Conservation (phyloP, 2,797 vertebrate genomes). For the Lepus oiostolus region DNA sequence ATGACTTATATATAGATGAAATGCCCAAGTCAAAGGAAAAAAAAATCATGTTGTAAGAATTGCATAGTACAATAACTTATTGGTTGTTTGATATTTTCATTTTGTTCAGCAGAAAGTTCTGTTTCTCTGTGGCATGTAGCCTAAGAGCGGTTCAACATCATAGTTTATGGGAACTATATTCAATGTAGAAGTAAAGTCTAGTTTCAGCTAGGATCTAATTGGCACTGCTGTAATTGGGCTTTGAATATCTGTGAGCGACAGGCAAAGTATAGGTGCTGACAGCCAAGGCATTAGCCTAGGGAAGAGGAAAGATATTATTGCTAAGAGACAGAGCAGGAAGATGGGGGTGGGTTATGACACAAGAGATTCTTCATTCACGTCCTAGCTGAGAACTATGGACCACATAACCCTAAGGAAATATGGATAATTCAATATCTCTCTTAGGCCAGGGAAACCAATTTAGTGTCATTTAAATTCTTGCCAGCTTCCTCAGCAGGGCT, state of each 20-base stretch:
- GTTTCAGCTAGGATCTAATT: background rate
- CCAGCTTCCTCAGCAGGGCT: background rate
- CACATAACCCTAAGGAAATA: background rate
- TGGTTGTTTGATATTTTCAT: background rate
- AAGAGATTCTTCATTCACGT: constrained; percentile 6
- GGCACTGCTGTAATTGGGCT: background rate
- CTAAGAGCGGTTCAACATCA: background rate
- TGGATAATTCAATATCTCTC: background rate
- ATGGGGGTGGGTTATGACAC: background rate
- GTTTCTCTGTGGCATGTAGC: background rate
- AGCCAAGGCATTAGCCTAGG: background rate
- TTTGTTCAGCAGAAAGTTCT: background rate
- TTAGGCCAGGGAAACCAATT: background rate
- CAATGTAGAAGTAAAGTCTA: background rate
- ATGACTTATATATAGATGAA: background rate
- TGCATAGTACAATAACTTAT: background rate
- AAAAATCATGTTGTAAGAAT: background rate
- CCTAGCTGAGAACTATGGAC: background rate
- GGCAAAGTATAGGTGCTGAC: background rate
- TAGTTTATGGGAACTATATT: background rate
- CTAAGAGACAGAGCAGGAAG: background rate
- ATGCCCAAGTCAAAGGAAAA: no score
- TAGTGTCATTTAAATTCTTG: background rate
- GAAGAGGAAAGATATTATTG: background rate
- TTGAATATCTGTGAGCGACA: background rate